These are phyloP conservation scores for Oligia latruncula DNA, from an alignment of 2,888 invertebrate genomes.

Conservation along the genomic window DNA sequence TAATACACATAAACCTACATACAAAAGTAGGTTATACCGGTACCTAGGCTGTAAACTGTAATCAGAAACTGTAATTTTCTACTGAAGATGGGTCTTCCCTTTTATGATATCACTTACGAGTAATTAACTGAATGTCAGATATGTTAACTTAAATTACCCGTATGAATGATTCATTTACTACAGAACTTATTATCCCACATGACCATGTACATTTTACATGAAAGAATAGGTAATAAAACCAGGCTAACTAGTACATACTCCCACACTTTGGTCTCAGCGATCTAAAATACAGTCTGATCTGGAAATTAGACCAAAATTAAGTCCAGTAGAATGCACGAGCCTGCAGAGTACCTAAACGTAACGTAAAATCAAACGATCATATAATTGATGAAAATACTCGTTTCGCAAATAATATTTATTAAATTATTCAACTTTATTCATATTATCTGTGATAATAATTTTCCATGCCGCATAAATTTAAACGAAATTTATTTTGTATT, in stretches of 20 bases:
- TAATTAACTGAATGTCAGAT: constrained; percentile 4
- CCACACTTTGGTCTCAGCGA: not conserved
- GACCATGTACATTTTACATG: constrained; percentile 1
- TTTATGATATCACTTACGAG: constrained; percentile 16
- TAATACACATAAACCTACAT: not conserved
- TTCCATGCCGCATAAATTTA: not conserved
- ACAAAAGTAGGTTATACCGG: not conserved
- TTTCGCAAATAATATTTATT: not conserved
- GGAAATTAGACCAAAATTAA: not conserved
- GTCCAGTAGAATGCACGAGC: too few relatives aligned
- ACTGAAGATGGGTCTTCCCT: constrained; percentile 1
- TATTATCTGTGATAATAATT: not conserved
- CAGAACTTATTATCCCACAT: not conserved
- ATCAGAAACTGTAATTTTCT: constrained; percentile 15
- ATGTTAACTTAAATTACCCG: constrained; percentile 22
- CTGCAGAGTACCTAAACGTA: not conserved
- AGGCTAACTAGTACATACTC: not conserved
- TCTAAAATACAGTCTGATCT: not conserved
- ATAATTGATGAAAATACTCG: not conserved
- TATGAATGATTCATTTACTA: constrained; percentile 12
- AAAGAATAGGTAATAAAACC: constrained; percentile 27
- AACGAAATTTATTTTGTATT: not conserved
- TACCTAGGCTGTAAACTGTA: not conserved
- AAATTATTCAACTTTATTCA: not conserved
- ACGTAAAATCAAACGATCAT: not conserved